These are phyloP conservation scores for Sminthurinus aureus DNA, from an alignment of 2,888 invertebrate species.

Conservation along the genomic window DNA sequence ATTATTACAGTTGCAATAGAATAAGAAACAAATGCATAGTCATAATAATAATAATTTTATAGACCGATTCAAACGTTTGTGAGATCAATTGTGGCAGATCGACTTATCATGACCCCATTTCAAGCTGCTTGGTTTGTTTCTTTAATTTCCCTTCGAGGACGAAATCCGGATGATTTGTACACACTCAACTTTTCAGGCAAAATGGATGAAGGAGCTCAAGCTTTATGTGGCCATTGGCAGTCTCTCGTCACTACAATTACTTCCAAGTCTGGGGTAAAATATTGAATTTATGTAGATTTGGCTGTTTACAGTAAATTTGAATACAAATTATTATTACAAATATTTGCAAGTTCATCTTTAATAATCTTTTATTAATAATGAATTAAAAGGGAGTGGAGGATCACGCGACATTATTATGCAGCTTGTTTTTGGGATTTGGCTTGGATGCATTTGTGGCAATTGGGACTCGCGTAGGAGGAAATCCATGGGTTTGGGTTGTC, in stretches of 20 bases:
- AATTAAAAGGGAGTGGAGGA: slow-evolving; percentile 53
- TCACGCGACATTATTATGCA: slow-evolving; percentile 49
- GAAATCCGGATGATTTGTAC: background rate
- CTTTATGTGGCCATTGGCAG: slow-evolving; percentile 35
- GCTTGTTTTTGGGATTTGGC: slow-evolving; percentile 50
- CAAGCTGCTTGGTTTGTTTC: slow-evolving; percentile 54
- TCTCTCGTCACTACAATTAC: slow-evolving; percentile 21
- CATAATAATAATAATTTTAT: no score
- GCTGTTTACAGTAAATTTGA: background rate
- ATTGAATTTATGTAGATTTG: no score
- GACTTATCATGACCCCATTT: slow-evolving; percentile 48
- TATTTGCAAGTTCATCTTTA: no score
- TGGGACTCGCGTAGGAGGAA: slow-evolving; percentile 44
- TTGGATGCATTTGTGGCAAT: slow-evolving; percentile 52
- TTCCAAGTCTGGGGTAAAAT: slow-evolving; percentile 17
- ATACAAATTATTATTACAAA: background rate
- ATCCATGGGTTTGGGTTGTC: slow-evolving; percentile 49
- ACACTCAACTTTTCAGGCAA: background rate
- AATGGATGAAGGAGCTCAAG: background rate
- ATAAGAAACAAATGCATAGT: background rate
- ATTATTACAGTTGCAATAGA: background rate
- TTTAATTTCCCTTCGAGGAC: slow-evolving; percentile 38
- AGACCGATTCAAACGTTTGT: slow-evolving; percentile 50
- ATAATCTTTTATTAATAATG: no score
- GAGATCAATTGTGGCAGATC: slow-evolving; percentile 38